Evolutionary conservation across 2,113 vertebrate genomes (phyloP).

Genomic region (Xerus inauris): DNA sequence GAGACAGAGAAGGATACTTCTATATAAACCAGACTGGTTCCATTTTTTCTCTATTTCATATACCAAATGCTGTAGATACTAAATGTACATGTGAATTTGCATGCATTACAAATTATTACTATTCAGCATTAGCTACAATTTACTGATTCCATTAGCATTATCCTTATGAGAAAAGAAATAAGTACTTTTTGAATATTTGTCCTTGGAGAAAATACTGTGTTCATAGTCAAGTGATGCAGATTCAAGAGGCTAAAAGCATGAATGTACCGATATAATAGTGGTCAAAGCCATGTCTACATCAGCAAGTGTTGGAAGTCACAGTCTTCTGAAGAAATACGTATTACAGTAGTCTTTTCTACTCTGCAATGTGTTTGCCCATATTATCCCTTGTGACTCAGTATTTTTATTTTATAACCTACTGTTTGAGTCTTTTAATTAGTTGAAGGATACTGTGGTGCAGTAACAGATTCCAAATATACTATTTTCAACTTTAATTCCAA

Average conservation of each 20-base stretch:
- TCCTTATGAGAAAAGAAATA: not conserved
- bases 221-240: accelerated
- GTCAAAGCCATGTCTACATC: not conserved
- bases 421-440: not conserved
- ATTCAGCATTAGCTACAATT: not conserved
- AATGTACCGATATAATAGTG: not conserved
- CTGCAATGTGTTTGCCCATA: not conserved
- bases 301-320: not conserved
- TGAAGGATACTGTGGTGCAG: not conserved
- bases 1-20: not conserved
- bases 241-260: not conserved
- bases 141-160: not conserved
- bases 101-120: not conserved
- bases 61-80: not conserved
- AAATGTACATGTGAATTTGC: not conserved
- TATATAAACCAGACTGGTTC: not conserved
- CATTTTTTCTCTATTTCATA: not conserved
- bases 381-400: not conserved
- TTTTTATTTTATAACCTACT: constrained; percentile 8
- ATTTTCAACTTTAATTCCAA: constrained; percentile 37
- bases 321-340: not conserved
- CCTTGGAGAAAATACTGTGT: not conserved
- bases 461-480: not conserved
- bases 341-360: not conserved
- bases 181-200: too few species aligned